Evolutionary conservation across 2,797 vertebrate species (phyloP).

Genomic region (Parotocinclus haroldoi): DNA sequence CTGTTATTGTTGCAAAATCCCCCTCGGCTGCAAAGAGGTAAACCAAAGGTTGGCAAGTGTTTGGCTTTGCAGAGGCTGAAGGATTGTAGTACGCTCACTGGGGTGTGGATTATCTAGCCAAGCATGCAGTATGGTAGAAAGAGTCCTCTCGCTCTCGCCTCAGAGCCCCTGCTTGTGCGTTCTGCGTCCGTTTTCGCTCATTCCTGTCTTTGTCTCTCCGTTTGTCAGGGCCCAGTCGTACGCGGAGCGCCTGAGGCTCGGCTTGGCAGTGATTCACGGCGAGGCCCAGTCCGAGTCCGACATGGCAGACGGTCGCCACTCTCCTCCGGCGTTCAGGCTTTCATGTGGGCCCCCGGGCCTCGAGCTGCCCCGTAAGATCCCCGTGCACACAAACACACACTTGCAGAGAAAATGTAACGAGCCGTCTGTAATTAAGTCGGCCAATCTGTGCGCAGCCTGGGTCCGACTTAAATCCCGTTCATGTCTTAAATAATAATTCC

Average conservation of each 20-base stretch:
- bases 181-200: not conserved
- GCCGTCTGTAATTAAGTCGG: too few species aligned
- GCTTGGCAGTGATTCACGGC: slow-evolving; percentile 92
- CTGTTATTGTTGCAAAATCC: slow-evolving; percentile 96
- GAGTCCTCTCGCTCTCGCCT: not conserved
- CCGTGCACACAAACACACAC: slow-evolving; percentile 4
- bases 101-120: not conserved
- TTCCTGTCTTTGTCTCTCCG: not conserved
- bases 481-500: too few species aligned
- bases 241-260: slow-evolving; percentile 88
- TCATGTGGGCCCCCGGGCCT: slow-evolving; percentile 86
- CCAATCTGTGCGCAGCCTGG: too few species aligned
- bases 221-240: slow-evolving; percentile 88
- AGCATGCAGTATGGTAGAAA: not conserved
- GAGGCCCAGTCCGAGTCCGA: slow-evolving; percentile 97
- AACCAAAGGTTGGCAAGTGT: slow-evolving; percentile 16
- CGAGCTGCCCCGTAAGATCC: slow-evolving; percentile 87
- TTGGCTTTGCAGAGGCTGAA: not conserved
- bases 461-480: too few species aligned
- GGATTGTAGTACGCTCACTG: not conserved
- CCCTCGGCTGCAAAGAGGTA: slow-evolving; percentile 98
- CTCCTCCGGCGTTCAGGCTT: slow-evolving; percentile 89
- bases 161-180: not conserved
- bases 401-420: not conserved
- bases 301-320: slow-evolving; percentile 93